Evolutionary conservation across 2,797 vertebrate genomes (phyloP).

Genomic region (Chelidonichthys spinosus): DNA sequence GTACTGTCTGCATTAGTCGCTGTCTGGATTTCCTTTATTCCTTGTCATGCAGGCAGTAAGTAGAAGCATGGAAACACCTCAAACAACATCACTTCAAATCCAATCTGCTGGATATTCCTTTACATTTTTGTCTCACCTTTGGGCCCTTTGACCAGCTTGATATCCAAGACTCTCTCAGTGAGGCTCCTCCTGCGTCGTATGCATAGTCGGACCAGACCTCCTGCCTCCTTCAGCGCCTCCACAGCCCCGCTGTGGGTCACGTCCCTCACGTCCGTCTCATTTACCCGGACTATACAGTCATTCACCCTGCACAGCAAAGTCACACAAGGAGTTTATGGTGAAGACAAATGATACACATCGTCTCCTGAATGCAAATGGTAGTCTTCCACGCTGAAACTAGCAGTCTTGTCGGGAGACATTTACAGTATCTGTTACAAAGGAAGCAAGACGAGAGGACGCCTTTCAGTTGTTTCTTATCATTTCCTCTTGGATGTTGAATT

Average conservation of each 20-base stretch:
- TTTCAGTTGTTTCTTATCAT: not conserved
- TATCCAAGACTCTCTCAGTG: conserved; percentile 93
- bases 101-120: not conserved
- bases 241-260: conserved; percentile 98
- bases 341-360: not conserved
- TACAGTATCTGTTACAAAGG: not conserved
- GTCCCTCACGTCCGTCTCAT: conserved; percentile 93
- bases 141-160: conserved; percentile 97
- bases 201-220: conserved; percentile 92
- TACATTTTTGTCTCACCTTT: conserved; percentile 86
- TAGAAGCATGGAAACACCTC: not conserved
- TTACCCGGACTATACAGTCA: conserved; percentile 95
- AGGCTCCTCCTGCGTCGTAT: conserved; percentile 92
- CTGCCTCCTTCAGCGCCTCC: conserved; percentile 96
- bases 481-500: not conserved
- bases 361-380: not conserved
- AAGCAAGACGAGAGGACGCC: not conserved
- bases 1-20: not conserved
- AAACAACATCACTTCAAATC: not conserved
- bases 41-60: not conserved
- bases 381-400: not conserved
- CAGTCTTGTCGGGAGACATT: not conserved
- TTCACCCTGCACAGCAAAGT: conserved; percentile 87
- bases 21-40: not conserved
- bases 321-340: not conserved